Conservation (phyloP, 2,113 vertebrate genomes). For the Seriola dumerili region DNA sequence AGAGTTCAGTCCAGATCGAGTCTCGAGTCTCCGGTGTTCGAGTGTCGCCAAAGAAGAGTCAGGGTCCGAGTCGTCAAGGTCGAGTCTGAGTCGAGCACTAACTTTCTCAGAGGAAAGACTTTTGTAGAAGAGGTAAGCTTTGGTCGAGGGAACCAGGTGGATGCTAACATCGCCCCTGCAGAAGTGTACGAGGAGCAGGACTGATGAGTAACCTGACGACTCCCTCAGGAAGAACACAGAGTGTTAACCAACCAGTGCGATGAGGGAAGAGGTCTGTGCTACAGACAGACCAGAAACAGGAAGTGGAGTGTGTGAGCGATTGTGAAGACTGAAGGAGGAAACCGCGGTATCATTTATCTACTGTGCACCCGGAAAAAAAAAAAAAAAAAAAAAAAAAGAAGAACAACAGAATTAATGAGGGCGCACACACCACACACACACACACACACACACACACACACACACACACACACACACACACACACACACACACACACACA, state of each 20-base stretch:
- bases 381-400: neutral
- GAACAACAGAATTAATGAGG: neutral
- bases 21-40: too few species aligned
- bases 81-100: too few species aligned
- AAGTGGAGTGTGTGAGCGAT: neutral
- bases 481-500: slow-evolving; percentile 19
- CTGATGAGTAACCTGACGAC: neutral
- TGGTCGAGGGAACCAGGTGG: too few species aligned
- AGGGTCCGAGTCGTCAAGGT: too few species aligned
- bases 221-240: neutral
- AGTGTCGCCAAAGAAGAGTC: too few species aligned
- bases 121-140: too few species aligned
- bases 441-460: slow-evolving; percentile 17
- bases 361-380: neutral
- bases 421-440: slow-evolving; percentile 3
- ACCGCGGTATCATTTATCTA: neutral
- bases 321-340: neutral
- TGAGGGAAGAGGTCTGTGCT: neutral
- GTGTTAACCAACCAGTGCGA: neutral
- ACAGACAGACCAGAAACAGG: neutral
- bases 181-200: too few species aligned
- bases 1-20: too few species aligned
- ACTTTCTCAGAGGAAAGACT: too few species aligned
- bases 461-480: slow-evolving; percentile 15
- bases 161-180: too few species aligned